phyloP scores from a whole-genome alignment of 2,888 invertebrate species.

The Aporophyla nigra region DNA sequence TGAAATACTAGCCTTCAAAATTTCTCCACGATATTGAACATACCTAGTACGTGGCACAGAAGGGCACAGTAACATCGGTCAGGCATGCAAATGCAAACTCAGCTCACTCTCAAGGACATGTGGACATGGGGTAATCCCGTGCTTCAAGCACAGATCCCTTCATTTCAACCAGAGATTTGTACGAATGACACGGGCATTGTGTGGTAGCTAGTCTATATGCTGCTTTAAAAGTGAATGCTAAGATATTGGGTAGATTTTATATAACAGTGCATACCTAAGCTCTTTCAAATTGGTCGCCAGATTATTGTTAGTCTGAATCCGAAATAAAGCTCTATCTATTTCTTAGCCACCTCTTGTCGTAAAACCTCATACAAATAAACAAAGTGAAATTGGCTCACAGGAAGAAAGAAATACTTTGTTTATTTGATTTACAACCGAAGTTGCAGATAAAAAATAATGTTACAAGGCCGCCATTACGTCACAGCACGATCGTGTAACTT shows the following conservation, averaged over 20 bases:
- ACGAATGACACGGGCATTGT: constrained; percentile 10
- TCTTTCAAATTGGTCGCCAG: too few relatives aligned
- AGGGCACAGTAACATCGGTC: neutral
- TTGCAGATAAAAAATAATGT: constrained; percentile 54
- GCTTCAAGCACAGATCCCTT: constrained; percentile 22
- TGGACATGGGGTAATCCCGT: constrained; percentile 26
- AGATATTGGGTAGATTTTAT: neutral
- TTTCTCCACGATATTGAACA: neutral
- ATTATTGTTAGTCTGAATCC: neutral
- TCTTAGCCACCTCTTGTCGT: neutral
- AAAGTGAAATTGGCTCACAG: constrained; percentile 42
- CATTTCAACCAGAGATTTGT: constrained; percentile 48
- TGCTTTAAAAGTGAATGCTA: neutral
- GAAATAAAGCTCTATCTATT: constrained; percentile 9
- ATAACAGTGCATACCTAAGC: neutral
- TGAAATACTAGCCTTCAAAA: neutral
- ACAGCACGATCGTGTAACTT: constrained; percentile 53
- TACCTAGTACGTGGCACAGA: neutral
- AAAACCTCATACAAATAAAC: constrained; percentile 27
- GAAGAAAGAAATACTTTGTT: constrained; percentile 53
- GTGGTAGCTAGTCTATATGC: neutral
- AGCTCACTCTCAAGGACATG: constrained; percentile 13
- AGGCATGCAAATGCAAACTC: neutral
- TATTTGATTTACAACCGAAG: constrained; percentile 59
- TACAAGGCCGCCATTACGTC: constrained; percentile 55